phyloP scores from a whole-genome alignment of 2,113 vertebrate species.

The Eurypyga helias region DNA sequence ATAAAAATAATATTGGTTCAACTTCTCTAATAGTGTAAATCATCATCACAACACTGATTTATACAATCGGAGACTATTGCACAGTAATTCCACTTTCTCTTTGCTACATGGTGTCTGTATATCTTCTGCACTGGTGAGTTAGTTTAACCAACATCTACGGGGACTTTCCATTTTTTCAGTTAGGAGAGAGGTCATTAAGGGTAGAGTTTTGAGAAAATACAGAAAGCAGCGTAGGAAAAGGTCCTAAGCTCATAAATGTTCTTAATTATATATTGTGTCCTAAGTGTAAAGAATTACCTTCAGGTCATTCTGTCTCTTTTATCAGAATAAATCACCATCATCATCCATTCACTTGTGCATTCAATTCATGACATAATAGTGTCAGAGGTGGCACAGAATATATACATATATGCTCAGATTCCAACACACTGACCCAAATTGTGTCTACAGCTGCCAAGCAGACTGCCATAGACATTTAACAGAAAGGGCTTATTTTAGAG shows the following conservation, averaged over 20 bases:
- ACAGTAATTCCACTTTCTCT: neutral
- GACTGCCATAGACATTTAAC: slow-evolving; percentile 57
- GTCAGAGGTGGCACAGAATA: slow-evolving; percentile 67
- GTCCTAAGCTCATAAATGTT: slow-evolving; percentile 50
- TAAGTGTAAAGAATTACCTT: slow-evolving; percentile 56
- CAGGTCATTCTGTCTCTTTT: slow-evolving; percentile 49
- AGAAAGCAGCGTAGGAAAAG: slow-evolving; percentile 44
- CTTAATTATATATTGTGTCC: slow-evolving; percentile 49
- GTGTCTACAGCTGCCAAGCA: slow-evolving; percentile 57
- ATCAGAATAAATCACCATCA: slow-evolving; percentile 68
- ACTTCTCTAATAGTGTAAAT: neutral
- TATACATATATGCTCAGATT: slow-evolving; percentile 62
- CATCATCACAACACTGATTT: neutral
- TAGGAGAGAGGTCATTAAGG: slow-evolving; percentile 52
- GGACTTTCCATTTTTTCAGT: slow-evolving; percentile 37
- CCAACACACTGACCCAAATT: slow-evolving; percentile 66
- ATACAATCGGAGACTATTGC: neutral
- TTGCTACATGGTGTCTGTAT: neutral
- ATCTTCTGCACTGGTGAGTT: neutral
- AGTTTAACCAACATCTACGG: slow-evolving; percentile 1
- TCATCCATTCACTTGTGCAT: slow-evolving; percentile 52
- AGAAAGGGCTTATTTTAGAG: slow-evolving; percentile 12
- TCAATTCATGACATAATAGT: slow-evolving; percentile 64
- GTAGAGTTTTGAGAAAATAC: slow-evolving; percentile 60
- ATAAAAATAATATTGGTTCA: neutral